phyloP scores from a whole-genome alignment of 2,888 invertebrate species.

The Agapostemon virescens region DNA sequence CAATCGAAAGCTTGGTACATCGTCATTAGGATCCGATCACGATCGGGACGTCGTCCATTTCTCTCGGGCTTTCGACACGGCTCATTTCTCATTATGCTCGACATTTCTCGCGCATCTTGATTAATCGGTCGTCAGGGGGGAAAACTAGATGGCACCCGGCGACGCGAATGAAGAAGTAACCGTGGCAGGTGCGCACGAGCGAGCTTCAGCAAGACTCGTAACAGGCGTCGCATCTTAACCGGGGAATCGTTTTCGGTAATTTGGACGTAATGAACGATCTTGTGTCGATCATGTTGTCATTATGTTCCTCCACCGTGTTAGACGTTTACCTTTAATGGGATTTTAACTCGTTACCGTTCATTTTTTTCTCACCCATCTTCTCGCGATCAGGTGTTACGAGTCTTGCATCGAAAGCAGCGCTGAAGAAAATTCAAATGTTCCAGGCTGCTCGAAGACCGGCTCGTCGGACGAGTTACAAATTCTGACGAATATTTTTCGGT shows the following conservation, averaged over 20 bases:
- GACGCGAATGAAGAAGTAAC: slow-evolving; percentile 57
- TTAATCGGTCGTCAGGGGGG: slow-evolving; percentile 55
- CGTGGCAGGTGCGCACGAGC: slow-evolving; percentile 50
- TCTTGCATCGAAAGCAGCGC: neutral
- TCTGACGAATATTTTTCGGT: neutral
- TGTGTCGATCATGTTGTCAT: slow-evolving; percentile 29
- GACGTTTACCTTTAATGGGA: slow-evolving; percentile 14
- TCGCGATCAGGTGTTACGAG: neutral
- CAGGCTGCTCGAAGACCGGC: neutral
- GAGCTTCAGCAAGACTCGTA: slow-evolving; percentile 41
- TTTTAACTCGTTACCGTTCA: slow-evolving; percentile 1
- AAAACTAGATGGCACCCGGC: slow-evolving; percentile 53
- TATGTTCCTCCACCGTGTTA: neutral
- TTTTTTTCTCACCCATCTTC: neutral
- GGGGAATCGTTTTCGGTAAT: slow-evolving; percentile 42
- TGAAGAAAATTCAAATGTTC: neutral
- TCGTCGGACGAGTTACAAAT: neutral
- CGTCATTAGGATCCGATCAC: slow-evolving; percentile 42
- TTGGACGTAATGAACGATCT: slow-evolving; percentile 33
- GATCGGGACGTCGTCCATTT: slow-evolving; percentile 49
- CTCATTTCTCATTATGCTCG: slow-evolving; percentile 52
- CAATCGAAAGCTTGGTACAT: slow-evolving; percentile 36
- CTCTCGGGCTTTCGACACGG: slow-evolving; percentile 45
- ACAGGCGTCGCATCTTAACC: slow-evolving; percentile 28
- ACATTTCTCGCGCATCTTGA: slow-evolving; percentile 47